Evolutionary conservation across 2,888 invertebrate species (phyloP), one percentile per base, ranked within the genome.

Genomic region (Nowickia ferox): DNA sequence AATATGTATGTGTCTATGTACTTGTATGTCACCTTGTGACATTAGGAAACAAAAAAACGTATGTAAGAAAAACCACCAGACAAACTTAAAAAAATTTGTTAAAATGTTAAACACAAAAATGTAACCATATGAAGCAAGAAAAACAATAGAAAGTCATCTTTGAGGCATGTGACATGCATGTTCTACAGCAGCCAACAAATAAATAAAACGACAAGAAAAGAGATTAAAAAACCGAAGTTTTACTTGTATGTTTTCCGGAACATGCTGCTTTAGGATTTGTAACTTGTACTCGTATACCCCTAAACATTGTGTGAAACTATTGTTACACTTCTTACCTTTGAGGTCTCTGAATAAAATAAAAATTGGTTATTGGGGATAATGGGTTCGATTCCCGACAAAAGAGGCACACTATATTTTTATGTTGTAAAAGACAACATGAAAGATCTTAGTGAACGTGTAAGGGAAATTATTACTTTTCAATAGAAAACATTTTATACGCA

Each of bases 121-220:
- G n/a, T 13, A 6, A 72, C 38, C 46, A 53, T n/a, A 42, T 5
- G 15, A 72, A 71, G 53, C 11, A 30, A 40, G 22, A 3, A 74
- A 30, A 42, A 59, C 10, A 48, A 38, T 53, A 30, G 72, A 66
- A 66, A 74, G 59, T 51, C 77, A 68, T 66, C 40, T 59, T 75
- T 66, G 48, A 59, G 57, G 17, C 65, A 44, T 53, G 66, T 68
- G 51, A 81, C 66, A 74, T 80, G 66, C 59, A 80, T 66, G 74
- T 66, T 53, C 38, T 42, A 66, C 57, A 66, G 30, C 42, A 48
- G 40, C 71, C 30, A 30, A 30, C 30, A 30, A n/a, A 17, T 51
- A 69, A 44, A 38, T 51, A 8, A 65, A 78, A 57, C 46, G 55
- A 51, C 40, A 61, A 40, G 13, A 63, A 72, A 19, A 30, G 30